These are phyloP conservation scores for Andrena chrysosceles DNA, from an alignment of 2,888 invertebrate genomes.

Conservation along the genomic window DNA sequence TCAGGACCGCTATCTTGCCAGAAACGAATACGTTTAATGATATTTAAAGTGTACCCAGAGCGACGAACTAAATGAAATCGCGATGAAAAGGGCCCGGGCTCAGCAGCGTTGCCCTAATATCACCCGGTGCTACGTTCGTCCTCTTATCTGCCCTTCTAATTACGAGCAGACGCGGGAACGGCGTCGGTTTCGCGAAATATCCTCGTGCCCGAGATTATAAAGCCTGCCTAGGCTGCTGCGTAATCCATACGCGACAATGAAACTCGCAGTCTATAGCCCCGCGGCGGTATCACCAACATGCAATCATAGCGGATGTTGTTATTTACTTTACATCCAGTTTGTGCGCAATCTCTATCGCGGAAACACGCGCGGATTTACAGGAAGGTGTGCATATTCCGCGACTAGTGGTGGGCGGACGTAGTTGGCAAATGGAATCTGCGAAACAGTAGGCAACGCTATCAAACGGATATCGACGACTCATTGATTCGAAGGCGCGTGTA, in stretches of 20 bases:
- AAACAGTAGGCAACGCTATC: slow-evolving; percentile 28
- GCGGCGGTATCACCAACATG: slow-evolving; percentile 55
- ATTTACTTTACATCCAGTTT: slow-evolving; percentile 73
- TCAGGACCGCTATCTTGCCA: no score
- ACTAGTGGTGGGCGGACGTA: slow-evolving; percentile 21
- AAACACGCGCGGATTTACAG: slow-evolving; percentile 52
- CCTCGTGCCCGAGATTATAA: slow-evolving; percentile 42
- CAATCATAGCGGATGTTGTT: slow-evolving; percentile 70
- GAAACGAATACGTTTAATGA: no score
- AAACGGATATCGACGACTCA: slow-evolving; percentile 42
- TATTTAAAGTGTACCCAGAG: no score
- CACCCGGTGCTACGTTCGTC: not conserved
- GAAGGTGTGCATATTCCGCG: slow-evolving; percentile 22
- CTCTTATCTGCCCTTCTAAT: slow-evolving; percentile 28
- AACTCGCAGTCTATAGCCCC: slow-evolving; percentile 50
- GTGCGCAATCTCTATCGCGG: slow-evolving; percentile 58
- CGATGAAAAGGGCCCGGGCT: not conserved
- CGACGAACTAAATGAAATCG: no score
- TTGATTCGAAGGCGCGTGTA: not conserved
- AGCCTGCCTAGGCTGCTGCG: slow-evolving; percentile 41
- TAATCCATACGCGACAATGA: slow-evolving; percentile 62
- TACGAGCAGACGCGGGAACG: slow-evolving; percentile 21
- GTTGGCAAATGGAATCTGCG: slow-evolving; percentile 34
- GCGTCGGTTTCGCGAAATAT: slow-evolving; percentile 29
- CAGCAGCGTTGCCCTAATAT: not conserved